phyloP scores from a whole-genome alignment of 2,797 vertebrate genomes.

The Pteropus rufus region DNA sequence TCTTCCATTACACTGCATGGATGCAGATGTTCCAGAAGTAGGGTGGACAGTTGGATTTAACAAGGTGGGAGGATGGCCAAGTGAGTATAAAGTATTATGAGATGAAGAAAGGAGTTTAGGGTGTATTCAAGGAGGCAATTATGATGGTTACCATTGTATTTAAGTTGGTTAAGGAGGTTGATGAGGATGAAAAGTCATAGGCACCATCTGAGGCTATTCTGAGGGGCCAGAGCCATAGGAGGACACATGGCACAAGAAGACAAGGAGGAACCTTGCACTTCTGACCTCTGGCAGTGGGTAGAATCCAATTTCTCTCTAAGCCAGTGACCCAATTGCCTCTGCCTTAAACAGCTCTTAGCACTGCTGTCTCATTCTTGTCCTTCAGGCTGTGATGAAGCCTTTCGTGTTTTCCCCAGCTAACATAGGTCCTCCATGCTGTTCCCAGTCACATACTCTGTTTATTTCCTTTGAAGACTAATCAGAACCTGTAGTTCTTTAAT shows the following conservation, averaged over 20 bases:
- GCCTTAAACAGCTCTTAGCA: neutral
- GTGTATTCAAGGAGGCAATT: neutral
- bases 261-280: constrained; percentile 13
- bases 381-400: neutral
- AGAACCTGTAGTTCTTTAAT: neutral
- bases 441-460: neutral
- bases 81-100: neutral
- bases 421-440: neutral
- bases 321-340: neutral
- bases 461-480: neutral
- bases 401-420: neutral
- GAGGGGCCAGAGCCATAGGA: neutral
- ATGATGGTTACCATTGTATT: neutral
- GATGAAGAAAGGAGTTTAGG: neutral
- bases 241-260: neutral
- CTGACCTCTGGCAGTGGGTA: neutral
- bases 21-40: neutral
- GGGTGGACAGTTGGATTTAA: neutral
- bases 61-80: neutral
- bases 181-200: neutral
- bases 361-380: neutral
- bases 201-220: neutral
- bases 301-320: constrained; percentile 18
- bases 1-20: neutral
- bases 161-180: neutral